These are phyloP conservation scores for Agrilus mali DNA, from an alignment of 2,888 invertebrate species.

Conservation along the genomic window DNA sequence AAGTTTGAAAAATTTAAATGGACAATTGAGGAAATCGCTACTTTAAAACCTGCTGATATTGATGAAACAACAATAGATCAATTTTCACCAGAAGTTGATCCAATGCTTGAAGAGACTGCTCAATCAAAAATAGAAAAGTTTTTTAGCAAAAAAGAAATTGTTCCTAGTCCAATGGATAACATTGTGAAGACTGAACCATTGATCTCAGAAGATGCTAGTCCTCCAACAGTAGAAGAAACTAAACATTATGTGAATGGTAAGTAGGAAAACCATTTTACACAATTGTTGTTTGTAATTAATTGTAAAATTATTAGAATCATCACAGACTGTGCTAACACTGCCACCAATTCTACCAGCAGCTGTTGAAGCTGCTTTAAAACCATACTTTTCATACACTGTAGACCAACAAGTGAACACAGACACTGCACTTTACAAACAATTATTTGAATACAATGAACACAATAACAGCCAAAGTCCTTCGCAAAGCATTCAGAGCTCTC, in stretches of 20 bases:
- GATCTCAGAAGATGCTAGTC: slow-evolving; percentile 12
- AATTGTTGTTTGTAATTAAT: slow-evolving; percentile 7
- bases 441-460: slow-evolving; percentile 24
- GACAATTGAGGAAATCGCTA: slow-evolving; percentile 59
- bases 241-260: slow-evolving; percentile 6
- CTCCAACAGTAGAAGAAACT: slow-evolving; percentile 2
- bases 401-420: slow-evolving; percentile 22
- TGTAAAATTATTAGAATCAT: slow-evolving; percentile 37
- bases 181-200: slow-evolving; percentile 11
- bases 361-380: slow-evolving; percentile 47
- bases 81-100: slow-evolving; percentile 48
- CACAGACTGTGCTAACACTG: slow-evolving; percentile 52
- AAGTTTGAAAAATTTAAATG: slow-evolving; percentile 43
- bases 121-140: slow-evolving; percentile 53
- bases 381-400: slow-evolving; percentile 46
- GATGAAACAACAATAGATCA: slow-evolving; percentile 50
- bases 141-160: slow-evolving; percentile 30
- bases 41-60: slow-evolving; percentile 54
- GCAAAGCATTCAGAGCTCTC: slow-evolving; percentile 2
- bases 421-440: slow-evolving; percentile 23
- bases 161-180: slow-evolving; percentile 30
- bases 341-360: slow-evolving; percentile 49
- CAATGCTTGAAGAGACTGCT: slow-evolving; percentile 47
- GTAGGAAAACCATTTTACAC: neutral
- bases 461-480: neutral